Base-by-base conservation (phyloP, 2,797 vertebrate genomes). In the Aselliscus stoliczkanus region DNA sequence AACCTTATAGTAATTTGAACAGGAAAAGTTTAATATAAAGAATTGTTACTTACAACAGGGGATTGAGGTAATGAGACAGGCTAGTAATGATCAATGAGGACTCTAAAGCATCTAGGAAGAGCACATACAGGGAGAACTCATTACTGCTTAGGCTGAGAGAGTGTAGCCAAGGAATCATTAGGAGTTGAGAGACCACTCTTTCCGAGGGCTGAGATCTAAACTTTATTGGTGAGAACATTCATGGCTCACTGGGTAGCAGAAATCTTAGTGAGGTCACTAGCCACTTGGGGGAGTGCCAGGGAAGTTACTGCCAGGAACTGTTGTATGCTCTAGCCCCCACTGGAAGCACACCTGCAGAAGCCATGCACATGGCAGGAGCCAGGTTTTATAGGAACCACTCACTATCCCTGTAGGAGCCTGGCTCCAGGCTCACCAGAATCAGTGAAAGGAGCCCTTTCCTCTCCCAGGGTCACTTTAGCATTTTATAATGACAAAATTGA, bases 311-410 rank as follows among this genome's bases (percentile, higher is more conserved):
- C 56, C 20, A 34, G 76, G 29, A 27, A 3, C 25, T n/a, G 14
- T 15, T 37, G 0, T 21, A 5, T 8, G 3, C 11, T 31, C 21
- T 15, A 9, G 25, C 31, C 34, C 9, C 39, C 39, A 8, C 62
- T 29, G 10, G 58, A 44, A 34, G 17, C 34, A 11, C 6, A 39
- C 15, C 56, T 31, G 21, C 10, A 31, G 52, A 75, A 21, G 17
- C 4, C 8, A 9, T 1, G 13, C 23, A 18, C 4, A 1, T n/a
- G 4, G 21, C 0, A 6, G 27, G 10, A 56, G 11, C 1, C 60
- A 54, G 20, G 25, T n/a, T 3, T 62, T n/a, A 6, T 15, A 42
- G 56, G 58, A 58, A 67, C 27, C 9, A 5, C 76, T 7, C 9
- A 5, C 76, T 7, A 5, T 1, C 37, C 7, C 67, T 31, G 12